phyloP scores from a whole-genome alignment of 2,797 vertebrate genomes.

The Ctenosaura bakeri region DNA sequence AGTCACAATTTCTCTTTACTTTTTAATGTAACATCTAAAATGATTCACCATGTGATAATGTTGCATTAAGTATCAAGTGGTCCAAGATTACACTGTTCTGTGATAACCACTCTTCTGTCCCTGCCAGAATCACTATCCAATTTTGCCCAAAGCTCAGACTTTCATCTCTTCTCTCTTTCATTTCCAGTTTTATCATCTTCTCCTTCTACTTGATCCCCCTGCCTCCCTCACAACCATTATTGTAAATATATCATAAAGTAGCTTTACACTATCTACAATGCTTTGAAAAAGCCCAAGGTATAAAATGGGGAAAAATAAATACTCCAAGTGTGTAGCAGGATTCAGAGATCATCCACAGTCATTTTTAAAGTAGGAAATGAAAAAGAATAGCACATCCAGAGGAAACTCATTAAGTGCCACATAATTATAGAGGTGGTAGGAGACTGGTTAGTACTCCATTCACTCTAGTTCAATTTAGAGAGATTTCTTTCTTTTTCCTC shows the following conservation, averaged over 20 bases:
- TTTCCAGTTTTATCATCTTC: background rate
- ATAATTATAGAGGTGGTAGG: constrained; percentile 22
- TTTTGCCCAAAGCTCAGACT: background rate
- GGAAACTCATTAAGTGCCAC: constrained; percentile 24
- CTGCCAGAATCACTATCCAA: background rate
- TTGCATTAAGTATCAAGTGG: background rate
- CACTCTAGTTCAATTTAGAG: background rate
- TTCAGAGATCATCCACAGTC: constrained; percentile 2
- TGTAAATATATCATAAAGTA: background rate
- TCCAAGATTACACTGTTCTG: background rate
- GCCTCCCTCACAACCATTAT: background rate
- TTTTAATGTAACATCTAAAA: background rate
- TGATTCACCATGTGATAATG: background rate
- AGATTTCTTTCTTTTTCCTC: background rate
- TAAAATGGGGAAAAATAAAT: background rate
- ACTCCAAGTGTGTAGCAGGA: background rate
- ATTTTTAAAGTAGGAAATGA: constrained; percentile 23
- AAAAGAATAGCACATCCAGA: background rate
- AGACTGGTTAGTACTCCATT: constrained; percentile 28
- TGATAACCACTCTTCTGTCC: background rate
- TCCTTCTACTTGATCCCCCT: background rate
- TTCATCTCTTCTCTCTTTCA: background rate
- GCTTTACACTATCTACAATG: background rate
- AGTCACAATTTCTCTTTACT: background rate
- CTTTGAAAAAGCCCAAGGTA: background rate